A percentile compares a stretch with the other conserved stretches of the same genome.
These are phyloP conservation scores for Rhynchophorus ferrugineus DNA, from an alignment of 1,140 invertebrate genomes.

Conservation along the genomic window DNA sequence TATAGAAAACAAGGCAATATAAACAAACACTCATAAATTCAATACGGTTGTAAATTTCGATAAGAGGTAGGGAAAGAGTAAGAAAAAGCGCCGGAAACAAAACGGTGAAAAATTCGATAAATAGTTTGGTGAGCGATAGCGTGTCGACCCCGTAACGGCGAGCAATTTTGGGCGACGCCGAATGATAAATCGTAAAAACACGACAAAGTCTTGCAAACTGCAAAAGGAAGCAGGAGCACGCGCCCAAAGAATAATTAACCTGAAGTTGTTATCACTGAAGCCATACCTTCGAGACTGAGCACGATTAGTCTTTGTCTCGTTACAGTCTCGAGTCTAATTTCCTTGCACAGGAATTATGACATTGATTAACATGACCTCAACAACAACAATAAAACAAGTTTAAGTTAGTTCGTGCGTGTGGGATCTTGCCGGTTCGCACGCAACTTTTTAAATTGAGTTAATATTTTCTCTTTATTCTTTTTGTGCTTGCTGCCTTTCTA, in stretches of 20 bases:
- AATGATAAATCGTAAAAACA: conserved; percentile 1
- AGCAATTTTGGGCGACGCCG: too few relatives aligned
- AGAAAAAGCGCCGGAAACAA: too few relatives aligned
- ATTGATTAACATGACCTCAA: background rate
- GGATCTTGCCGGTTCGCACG: background rate
- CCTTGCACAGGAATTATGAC: background rate
- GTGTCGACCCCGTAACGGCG: too few relatives aligned
- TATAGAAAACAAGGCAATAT: too few relatives aligned
- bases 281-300: conserved; percentile 10
- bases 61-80: too few relatives aligned
- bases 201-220: background rate
- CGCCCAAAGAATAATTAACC: conserved; percentile 12
- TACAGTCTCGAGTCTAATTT: background rate
- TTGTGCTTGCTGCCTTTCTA: background rate
- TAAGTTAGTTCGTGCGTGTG: background rate
- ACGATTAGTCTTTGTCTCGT: conserved; percentile 14
- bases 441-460: background rate
- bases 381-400: background rate
- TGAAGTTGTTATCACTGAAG: conserved; percentile 9
- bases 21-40: too few relatives aligned
- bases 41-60: too few relatives aligned
- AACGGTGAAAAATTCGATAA: too few relatives aligned
- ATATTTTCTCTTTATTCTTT: background rate
- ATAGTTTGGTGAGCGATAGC: too few relatives aligned
- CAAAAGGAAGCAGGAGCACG: conserved; percentile 1